A percentile compares a stretch with the other conserved stretches of the same genome.
Conservation (phyloP, 2,113 vertebrate genomes). For the Daphoenositta chrysoptera region DNA sequence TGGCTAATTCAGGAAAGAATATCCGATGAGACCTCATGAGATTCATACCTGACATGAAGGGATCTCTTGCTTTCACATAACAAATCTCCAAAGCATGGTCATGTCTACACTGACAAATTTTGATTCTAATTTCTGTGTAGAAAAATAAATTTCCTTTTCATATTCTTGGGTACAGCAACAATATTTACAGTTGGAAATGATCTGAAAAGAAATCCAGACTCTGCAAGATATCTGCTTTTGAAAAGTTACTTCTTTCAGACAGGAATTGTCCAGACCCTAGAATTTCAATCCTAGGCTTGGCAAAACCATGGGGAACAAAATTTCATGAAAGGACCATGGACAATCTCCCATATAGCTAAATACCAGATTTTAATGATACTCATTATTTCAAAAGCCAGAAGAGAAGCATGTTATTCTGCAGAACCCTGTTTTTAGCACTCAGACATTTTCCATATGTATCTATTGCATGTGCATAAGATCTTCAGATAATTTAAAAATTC, state of each 20-base stretch:
- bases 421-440: neutral
- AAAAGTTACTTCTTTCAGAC: neutral
- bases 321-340: neutral
- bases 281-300: neutral
- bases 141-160: neutral
- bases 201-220: neutral
- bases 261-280: neutral
- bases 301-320: neutral
- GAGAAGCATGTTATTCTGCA: neutral
- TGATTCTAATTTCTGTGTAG: neutral
- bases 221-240: neutral
- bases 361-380: neutral
- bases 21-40: neutral
- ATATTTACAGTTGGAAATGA: neutral
- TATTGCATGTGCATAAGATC: neutral
- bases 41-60: neutral
- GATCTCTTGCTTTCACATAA: fast-evolving
- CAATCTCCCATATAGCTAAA: neutral
- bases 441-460: neutral
- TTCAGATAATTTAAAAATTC: neutral
- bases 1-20: neutral
- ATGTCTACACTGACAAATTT: neutral
- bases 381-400: neutral
- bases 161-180: neutral
- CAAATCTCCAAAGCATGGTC: neutral